These are phyloP conservation scores for Penelope pileata DNA, from an alignment of 2,113 vertebrate species.

Conservation along the genomic window DNA sequence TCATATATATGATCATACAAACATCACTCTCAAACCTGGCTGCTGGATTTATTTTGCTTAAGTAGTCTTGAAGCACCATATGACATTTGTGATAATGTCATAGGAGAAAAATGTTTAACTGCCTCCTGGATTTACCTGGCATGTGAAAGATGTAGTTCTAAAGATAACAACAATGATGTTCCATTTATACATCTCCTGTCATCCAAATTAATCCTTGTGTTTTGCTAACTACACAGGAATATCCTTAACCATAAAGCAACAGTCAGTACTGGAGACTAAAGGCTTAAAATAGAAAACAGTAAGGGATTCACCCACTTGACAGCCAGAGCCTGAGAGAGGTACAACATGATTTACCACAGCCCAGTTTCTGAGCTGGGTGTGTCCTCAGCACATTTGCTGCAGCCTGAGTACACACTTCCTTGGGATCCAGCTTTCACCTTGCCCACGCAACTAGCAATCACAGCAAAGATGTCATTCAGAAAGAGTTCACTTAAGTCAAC, in stretches of 20 bases:
- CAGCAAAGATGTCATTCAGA: background rate
- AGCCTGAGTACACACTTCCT: background rate
- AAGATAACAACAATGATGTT: background rate
- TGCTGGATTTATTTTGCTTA: background rate
- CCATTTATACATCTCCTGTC: background rate
- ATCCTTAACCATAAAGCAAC: background rate
- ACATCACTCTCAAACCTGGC: background rate
- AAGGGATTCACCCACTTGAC: background rate
- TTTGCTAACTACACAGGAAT: background rate
- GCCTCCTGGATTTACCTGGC: conserved; percentile 7
- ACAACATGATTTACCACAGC: background rate
- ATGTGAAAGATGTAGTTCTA: conserved; percentile 1
- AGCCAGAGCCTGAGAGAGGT: background rate
- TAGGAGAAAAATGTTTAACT: background rate
- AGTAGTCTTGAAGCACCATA: conserved; percentile 18
- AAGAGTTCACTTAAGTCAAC: background rate
- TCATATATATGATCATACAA: background rate
- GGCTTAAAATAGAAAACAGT: background rate
- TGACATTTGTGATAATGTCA: conserved; percentile 50
- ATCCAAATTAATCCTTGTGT: background rate
- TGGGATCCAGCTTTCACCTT: background rate
- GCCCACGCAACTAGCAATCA: background rate
- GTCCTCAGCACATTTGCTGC: background rate
- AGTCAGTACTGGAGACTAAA: background rate
- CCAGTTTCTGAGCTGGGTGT: background rate